Percentiles rank a stretch among this genome's conserved stretches.
These are phyloP conservation scores for Tympanuchus pallidicinctus DNA, from an alignment of 2,113 vertebrate genomes.

Conservation along the genomic window DNA sequence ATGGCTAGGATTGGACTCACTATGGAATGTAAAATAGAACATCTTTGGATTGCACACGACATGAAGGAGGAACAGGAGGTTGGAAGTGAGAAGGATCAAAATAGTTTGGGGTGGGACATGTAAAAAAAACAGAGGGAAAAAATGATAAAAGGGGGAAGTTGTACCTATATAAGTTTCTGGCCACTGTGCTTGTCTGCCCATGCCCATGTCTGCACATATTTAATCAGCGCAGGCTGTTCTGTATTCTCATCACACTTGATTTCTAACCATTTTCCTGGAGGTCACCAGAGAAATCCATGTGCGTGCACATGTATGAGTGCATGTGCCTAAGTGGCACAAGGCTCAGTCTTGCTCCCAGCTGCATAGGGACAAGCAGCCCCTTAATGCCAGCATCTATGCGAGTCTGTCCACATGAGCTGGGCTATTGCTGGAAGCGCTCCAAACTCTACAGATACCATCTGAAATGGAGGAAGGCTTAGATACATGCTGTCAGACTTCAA, in stretches of 20 bases:
- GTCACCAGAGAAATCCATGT: neutral
- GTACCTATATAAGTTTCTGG: neutral
- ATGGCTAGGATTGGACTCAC: neutral
- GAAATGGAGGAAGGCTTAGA: constrained; percentile 9
- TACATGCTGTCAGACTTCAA: neutral
- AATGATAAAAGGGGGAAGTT: neutral
- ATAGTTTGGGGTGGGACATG: neutral
- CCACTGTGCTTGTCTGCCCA: accelerated
- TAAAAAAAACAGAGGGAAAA: neutral
- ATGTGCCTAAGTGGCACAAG: neutral
- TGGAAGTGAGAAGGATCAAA: neutral
- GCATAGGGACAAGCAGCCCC: neutral
- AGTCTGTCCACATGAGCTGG: neutral
- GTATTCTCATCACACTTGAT: neutral
- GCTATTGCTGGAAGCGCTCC: neutral
- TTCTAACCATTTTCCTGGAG: neutral
- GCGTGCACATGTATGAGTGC: too few relatives aligned
- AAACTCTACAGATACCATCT: accelerated
- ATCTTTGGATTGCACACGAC: neutral
- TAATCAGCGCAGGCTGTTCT: accelerated
- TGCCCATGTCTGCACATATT: neutral
- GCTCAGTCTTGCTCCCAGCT: neutral
- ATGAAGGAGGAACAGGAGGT: neutral
- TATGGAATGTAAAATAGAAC: neutral
- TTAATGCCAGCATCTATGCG: accelerated